Evolutionary conservation across 2,888 invertebrate genomes (phyloP), one percentile per base, ranked within the genome.

Genomic region (Cephus nigrinus): DNA sequence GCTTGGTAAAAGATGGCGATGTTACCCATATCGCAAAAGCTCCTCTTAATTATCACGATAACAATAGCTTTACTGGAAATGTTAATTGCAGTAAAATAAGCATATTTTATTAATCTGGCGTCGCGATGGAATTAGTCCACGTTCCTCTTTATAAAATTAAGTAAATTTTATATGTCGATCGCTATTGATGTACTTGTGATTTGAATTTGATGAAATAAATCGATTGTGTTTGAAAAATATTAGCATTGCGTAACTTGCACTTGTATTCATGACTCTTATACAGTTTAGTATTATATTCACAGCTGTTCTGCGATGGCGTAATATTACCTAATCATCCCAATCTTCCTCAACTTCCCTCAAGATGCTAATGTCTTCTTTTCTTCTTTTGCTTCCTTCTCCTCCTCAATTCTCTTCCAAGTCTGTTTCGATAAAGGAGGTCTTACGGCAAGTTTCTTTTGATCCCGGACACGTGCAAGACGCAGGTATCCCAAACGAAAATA

Each of bases 1-100:
- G 33, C 68, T 35, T 35, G 23, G 73, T 77, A 69, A 74, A 69
- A 68, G 12, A 71, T 74, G 75, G 36, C 33, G 69, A 72, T 78
- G 55, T 30, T 71, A 3, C 40, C 71, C 68, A 31, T 33, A 76
- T 79, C 79, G 75, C 83, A 83, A 80, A 84, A 82, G 82, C 73
- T 77, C 74, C 71, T 72, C 76, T 81, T 82, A 80, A 82, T 75
- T 78, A 80, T 75, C 73, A 55, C n/a, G 80, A 79, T 78, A 82
- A 78, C 75, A 75, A n/a, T 23, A 68, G 31, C 55, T n/a, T n/a
- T 32, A 30, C 72, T 73, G 23, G 74, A 71, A 23, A 31, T 71
- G 5, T 23, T 33, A 71, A 31, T 33, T 71, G 71, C 71, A 31
- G 4, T 9, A 31, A 32, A 71, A 32, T 3, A 23, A 33, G 31